Conservation (phyloP, 2,888 invertebrate genomes). For the Halictus ligatus region DNA sequence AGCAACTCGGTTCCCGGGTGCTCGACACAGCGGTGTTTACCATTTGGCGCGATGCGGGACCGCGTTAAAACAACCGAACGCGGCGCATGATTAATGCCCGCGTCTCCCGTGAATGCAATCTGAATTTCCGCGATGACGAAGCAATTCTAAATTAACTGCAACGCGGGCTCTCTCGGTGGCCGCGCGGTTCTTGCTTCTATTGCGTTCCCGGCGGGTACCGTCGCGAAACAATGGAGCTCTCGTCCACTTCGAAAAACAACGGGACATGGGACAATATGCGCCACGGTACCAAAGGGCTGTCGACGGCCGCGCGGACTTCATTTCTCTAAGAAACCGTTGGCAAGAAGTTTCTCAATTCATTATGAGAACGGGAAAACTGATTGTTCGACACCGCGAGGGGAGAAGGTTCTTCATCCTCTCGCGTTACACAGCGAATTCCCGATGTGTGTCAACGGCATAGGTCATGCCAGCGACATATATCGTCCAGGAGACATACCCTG, state of each 20-base stretch:
- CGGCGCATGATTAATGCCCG: constrained; percentile 44
- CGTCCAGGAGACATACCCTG: too few relatives aligned
- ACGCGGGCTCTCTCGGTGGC: not conserved
- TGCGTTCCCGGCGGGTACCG: not conserved
- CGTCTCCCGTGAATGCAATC: constrained; percentile 36
- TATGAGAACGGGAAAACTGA: not conserved
- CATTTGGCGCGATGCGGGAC: not conserved
- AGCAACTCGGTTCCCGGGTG: not conserved
- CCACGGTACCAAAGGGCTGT: not conserved
- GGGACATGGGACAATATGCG: not conserved
- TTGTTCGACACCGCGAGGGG: not conserved
- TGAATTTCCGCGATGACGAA: constrained; percentile 34
- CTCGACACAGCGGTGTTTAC: not conserved
- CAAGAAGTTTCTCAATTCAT: not conserved
- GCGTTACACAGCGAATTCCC: too few relatives aligned
- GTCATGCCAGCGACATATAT: too few relatives aligned
- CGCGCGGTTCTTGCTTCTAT: constrained; percentile 20
- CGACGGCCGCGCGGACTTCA: not conserved
- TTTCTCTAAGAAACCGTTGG: not conserved
- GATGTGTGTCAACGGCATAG: too few relatives aligned
- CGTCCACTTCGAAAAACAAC: not conserved
- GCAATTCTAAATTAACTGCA: constrained; percentile 36
- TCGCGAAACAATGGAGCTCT: constrained; percentile 14
- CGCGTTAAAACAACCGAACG: constrained; percentile 28
- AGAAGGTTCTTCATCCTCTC: too few relatives aligned